Conservation (phyloP, 2,113 vertebrate species). For the Melozone crissalis region DNA sequence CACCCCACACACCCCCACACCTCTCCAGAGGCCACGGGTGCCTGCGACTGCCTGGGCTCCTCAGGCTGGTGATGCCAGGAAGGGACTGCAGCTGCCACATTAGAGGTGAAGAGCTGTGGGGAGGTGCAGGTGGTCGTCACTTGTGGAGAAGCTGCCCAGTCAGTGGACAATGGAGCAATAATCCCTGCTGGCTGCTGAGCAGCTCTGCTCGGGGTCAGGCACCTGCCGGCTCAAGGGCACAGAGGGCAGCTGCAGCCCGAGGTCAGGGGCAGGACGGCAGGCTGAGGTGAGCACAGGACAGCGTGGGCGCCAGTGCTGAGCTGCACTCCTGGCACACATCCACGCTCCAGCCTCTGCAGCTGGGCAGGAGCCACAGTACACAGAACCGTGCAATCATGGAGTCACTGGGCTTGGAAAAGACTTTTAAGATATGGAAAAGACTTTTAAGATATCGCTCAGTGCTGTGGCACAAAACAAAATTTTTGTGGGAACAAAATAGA, state of each 20-base stretch:
- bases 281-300: background rate
- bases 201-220: background rate
- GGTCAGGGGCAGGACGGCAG: background rate
- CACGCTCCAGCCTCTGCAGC: background rate
- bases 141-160: background rate
- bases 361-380: background rate
- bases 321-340: background rate
- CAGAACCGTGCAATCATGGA: background rate
- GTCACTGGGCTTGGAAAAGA: background rate
- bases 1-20: fast-evolving
- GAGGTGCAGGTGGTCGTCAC: background rate
- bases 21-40: background rate
- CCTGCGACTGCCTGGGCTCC: background rate
- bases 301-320: fast-evolving
- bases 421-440: background rate
- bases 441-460: background rate
- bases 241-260: background rate
- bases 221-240: background rate
- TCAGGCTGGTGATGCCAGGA: background rate
- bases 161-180: fast-evolving
- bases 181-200: background rate
- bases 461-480: background rate
- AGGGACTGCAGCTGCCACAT: background rate
- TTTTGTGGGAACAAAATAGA: background rate
- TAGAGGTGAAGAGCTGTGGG: fast-evolving